Evolutionary conservation across 2,113 vertebrate species (phyloP), one percentile per base, ranked within the genome.

Genomic region (Nicator chloris): DNA sequence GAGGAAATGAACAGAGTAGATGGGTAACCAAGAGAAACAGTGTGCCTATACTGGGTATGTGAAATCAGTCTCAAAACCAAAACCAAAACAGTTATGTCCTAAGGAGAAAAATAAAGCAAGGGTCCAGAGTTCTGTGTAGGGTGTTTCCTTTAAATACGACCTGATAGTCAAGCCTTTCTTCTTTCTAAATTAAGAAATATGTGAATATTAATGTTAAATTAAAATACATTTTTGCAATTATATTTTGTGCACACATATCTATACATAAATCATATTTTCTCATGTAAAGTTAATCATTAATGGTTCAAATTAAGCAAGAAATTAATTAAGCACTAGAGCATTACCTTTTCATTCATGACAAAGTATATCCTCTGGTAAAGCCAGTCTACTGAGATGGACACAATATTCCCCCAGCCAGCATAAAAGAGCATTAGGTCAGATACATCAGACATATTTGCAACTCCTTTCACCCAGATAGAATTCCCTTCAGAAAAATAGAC

Each of bases 351-450:
- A 83, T 96, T 95, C 96, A 98, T 98, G 86, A 98, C 93, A 94
- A 98, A 98, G 88, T 98, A 98, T 18, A 98, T 96, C 76, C 71
- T 98, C 71, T 97, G 91, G 92, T 98, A 97, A 90, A 98, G 97
- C 98, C 98, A 98, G 42, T 98, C 98, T 71, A 98, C 35, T 27
- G 97, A 98, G 88, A 98, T 93, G 39, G 98, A 98, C 4, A 81
- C 96, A 96, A 98, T 97, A 60, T 93, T 95, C 37, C 97, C 94
- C 53, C 86, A 86, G 71, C 97, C 98, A 93, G 82, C 82, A 64
- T 97, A 97, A 81, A 98, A 97, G 50, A 97, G 95, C 23, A 30
- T 96, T 59, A 98, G 83, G 61, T 98, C 97, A 42, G 97, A 98
- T 26, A 45, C 15, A 76, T 98, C 90, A 15, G 96, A 97, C 84